Conservation (phyloP, 2,113 vertebrate species). For the Dicentrarchus labrax region DNA sequence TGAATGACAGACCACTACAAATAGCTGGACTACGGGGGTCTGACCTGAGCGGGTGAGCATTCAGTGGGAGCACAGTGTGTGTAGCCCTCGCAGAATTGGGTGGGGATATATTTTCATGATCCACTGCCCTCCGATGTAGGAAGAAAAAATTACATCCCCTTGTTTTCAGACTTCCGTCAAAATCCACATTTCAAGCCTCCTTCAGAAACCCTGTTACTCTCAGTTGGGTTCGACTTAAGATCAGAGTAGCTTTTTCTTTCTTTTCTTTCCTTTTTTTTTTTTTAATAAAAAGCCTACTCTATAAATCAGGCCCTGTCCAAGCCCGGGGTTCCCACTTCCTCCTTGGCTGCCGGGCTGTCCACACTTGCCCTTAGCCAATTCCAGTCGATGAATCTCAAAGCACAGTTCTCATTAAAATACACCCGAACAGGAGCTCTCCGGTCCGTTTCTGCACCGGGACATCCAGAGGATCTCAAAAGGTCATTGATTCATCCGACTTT, state of each 20-base stretch:
- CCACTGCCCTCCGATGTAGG: constrained; percentile 49
- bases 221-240: neutral
- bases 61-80: constrained; percentile 30
- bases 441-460: constrained; percentile 58
- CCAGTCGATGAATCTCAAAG: constrained; percentile 58
- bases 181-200: constrained; percentile 45
- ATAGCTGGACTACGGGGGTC: constrained; percentile 32
- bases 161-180: constrained; percentile 36
- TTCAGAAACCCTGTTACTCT: constrained; percentile 6
- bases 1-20: neutral
- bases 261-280: neutral
- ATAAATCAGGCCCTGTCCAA: constrained; percentile 78
- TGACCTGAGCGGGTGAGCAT: constrained; percentile 54
- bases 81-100: constrained; percentile 52
- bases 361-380: constrained; percentile 63
- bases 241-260: neutral
- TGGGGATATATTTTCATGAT: constrained; percentile 68
- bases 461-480: constrained; percentile 77
- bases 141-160: constrained; percentile 49
- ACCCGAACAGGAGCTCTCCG: constrained; percentile 28
- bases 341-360: constrained; percentile 75
- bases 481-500: constrained; percentile 86
- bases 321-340: constrained; percentile 83
- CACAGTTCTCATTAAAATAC: constrained; percentile 26
- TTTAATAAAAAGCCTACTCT: constrained; percentile 22